Base-by-base conservation (phyloP, 2,113 vertebrate genomes). In the Spea multiplicata region DNA sequence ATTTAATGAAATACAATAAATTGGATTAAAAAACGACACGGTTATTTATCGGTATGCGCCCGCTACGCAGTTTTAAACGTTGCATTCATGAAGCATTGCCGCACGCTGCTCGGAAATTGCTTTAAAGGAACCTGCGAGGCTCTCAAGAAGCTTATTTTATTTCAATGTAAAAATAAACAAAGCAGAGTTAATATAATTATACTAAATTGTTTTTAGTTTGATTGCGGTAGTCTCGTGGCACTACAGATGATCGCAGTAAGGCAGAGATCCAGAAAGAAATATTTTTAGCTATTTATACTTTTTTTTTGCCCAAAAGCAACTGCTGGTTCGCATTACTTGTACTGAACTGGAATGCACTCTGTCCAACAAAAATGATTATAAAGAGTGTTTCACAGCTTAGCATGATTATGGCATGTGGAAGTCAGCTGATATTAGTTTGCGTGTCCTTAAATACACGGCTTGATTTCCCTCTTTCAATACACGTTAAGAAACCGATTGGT, bases 321-420 rank as follows among this genome's bases (percentile, higher is more conserved):
- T 81, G 50, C 84, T 89, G 88, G 71, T 82, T 86, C 78, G 75
- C 14, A 30, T 88, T 82, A 83, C 0, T 0, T 44, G 4, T 66
- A 14, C 80, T 0, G 30, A 48, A 61, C n/a, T 49, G 81, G 78
- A 84, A 81, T 52, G 8, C 3, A 0, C 66, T 67, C n/a, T 4
- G 6, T 5, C 44, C 6, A 49, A 73, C 57, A 71, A 71, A 74
- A 72, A 66, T 74, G 7, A 52, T 75, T 67, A 67, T 81, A 13
- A 76, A 44, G 66, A 10, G 66, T 45, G 16, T 17, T 76, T 70
- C 46, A 44, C 46, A 7, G 53, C 16, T 49, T 69, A 69, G 50
- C 66, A 48, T 50, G 8, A 30, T 48, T 48, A 8, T 17, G 52
- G 10, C 14, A 8, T 52, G 49, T 55, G 65, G 46, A 64, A 6